Conservation (phyloP, 2,797 vertebrate genomes). For the Takifugu rubripes region DNA sequence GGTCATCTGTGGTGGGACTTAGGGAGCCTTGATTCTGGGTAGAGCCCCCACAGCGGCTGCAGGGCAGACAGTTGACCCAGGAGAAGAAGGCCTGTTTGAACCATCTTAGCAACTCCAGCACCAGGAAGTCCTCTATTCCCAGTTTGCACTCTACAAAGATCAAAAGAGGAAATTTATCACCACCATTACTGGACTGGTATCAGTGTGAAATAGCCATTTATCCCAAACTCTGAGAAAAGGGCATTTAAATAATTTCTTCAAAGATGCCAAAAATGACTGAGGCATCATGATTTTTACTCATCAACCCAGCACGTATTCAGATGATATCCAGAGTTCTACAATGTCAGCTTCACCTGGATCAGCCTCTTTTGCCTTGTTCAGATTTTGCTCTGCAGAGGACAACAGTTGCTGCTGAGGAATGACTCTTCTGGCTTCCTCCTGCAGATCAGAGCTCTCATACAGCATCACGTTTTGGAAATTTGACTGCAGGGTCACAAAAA, state of each 20-base stretch:
- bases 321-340: too few relatives aligned
- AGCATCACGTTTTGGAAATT: slow-evolving; percentile 85
- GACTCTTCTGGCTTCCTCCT: slow-evolving; percentile 80
- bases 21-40: slow-evolving; percentile 75
- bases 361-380: slow-evolving; percentile 71
- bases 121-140: slow-evolving; percentile 85
- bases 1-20: slow-evolving; percentile 79
- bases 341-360: slow-evolving; percentile 80
- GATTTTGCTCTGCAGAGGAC: slow-evolving; percentile 75
- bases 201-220: too few relatives aligned
- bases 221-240: background rate
- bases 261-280: too few relatives aligned
- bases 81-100: slow-evolving; percentile 93
- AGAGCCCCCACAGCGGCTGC: slow-evolving; percentile 80
- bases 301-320: too few relatives aligned
- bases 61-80: slow-evolving; percentile 89
- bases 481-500: slow-evolving; percentile 83
- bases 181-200: too few relatives aligned
- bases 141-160: slow-evolving; percentile 74
- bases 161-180: background rate
- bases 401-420: slow-evolving; percentile 82
- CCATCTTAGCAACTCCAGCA: slow-evolving; percentile 91
- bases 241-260: too few relatives aligned
- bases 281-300: too few relatives aligned
- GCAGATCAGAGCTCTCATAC: slow-evolving; percentile 84